Percentiles rank a stretch among this genome's conserved stretches.
phyloP scores from a whole-genome alignment of 2,797 vertebrate genomes.

The Salmo trutta region DNA sequence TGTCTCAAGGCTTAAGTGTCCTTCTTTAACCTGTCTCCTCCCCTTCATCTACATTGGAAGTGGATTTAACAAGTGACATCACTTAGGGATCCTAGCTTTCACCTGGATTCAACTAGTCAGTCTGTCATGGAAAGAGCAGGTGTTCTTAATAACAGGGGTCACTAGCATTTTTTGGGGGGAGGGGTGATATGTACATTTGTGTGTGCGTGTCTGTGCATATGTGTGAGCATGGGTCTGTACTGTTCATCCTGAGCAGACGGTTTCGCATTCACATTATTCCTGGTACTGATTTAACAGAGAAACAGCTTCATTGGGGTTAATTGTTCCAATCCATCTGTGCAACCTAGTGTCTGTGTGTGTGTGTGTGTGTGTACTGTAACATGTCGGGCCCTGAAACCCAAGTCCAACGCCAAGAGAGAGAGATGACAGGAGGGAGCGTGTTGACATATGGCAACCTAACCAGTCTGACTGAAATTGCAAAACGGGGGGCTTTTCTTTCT shows the following conservation, averaged over 20 bases:
- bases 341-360: neutral
- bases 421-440: constrained; percentile 19
- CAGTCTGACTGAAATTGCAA: constrained; percentile 41
- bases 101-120: too few relatives aligned
- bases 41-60: too few relatives aligned
- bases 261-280: constrained; percentile 69
- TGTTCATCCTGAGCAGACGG: constrained; percentile 63
- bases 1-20: too few relatives aligned
- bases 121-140: too few relatives aligned
- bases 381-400: constrained; percentile 56
- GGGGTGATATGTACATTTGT: too few relatives aligned
- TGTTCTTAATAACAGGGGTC: too few relatives aligned
- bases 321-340: constrained; percentile 73
- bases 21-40: too few relatives aligned
- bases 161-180: too few relatives aligned
- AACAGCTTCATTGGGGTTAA: constrained; percentile 75
- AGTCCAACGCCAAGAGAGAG: constrained; percentile 51
- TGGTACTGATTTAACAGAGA: constrained; percentile 66
- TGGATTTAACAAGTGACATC: too few relatives aligned
- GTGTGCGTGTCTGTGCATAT: too few relatives aligned
- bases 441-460: constrained; percentile 26
- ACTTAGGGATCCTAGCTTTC: too few relatives aligned
- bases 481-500: constrained; percentile 30
- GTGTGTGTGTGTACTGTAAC: neutral
- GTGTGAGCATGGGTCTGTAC: constrained; percentile 16